These are phyloP conservation scores for Sebastes goodei DNA, from an alignment of 2,797 vertebrate species.

Conservation along the genomic window DNA sequence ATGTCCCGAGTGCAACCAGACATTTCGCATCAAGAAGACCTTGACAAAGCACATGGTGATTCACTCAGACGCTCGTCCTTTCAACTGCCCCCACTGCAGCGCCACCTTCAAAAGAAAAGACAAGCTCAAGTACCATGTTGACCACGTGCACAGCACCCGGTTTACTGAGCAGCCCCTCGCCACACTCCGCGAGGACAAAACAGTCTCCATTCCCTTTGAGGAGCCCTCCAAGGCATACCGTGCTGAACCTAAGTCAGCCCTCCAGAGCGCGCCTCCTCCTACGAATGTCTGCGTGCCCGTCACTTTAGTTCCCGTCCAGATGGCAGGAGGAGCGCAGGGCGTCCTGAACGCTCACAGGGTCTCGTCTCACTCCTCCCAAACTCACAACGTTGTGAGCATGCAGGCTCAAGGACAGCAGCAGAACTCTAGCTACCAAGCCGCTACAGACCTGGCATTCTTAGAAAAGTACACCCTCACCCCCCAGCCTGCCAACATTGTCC, in stretches of 20 bases:
- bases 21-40: conserved; percentile 98
- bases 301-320: conserved; percentile 78
- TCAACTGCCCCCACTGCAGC: conserved; percentile 95
- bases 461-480: conserved; percentile 97
- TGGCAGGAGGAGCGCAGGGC: conserved; percentile 64
- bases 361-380: conserved; percentile 67
- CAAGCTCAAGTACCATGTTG: conserved; percentile 97
- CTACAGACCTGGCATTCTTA: conserved; percentile 91
- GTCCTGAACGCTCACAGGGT: conserved; percentile 73
- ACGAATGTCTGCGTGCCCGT: conserved; percentile 81
- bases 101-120: conserved; percentile 98
- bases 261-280: conserved; percentile 77
- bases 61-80: conserved; percentile 96
- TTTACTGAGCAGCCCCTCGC: conserved; percentile 77
- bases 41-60: conserved; percentile 98
- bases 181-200: conserved; percentile 79
- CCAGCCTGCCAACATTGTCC: conserved; percentile 92
- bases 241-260: conserved; percentile 60
- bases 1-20: conserved; percentile 95
- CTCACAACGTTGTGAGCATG: conserved; percentile 66
- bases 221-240: conserved; percentile 74
- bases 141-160: conserved; percentile 92
- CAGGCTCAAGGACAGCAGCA: conserved; percentile 77
- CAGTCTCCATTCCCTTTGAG: conserved; percentile 75
- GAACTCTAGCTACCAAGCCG: conserved; percentile 83